Evolutionary conservation across 2,888 invertebrate genomes (phyloP).

Genomic region (Junonia oenone): DNA sequence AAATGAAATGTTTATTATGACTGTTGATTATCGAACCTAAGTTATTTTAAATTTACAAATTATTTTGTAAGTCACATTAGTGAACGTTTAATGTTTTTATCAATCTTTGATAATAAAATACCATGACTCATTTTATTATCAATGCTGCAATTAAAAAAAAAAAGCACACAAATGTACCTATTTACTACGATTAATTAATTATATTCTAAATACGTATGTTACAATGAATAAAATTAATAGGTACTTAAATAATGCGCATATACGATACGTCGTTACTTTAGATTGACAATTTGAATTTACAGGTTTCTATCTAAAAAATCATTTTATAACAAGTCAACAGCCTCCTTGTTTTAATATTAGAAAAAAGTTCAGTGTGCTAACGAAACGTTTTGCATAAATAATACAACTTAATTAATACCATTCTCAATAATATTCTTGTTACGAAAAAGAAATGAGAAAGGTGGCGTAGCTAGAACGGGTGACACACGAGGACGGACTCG

Average conservation of each 20-base stretch:
- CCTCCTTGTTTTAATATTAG: neutral
- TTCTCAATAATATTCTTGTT: too few relatives aligned
- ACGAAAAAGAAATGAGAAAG: too few relatives aligned
- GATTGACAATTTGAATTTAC: too few relatives aligned
- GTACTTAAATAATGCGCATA: neutral
- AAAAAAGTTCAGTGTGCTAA: constrained; percentile 14
- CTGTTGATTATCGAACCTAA: neutral
- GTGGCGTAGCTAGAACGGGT: too few relatives aligned
- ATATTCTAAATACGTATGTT: neutral
- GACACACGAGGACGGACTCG: too few relatives aligned
- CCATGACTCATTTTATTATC: too few relatives aligned
- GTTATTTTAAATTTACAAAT: neutral
- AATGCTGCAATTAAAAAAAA: too few relatives aligned
- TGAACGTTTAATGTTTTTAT: neutral
- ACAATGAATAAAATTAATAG: neutral
- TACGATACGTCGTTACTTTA: neutral
- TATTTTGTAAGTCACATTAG: neutral
- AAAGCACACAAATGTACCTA: neutral
- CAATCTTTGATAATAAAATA: too few relatives aligned
- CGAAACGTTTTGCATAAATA: neutral
- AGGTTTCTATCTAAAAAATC: neutral
- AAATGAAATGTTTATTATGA: neutral
- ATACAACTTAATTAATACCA: too few relatives aligned
- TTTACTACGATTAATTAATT: neutral
- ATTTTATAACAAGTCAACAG: neutral